Percentiles rank a stretch among this genome's conserved stretches.
Conservation (phyloP, 2,888 invertebrate species). For the Isoperla grammatica region DNA sequence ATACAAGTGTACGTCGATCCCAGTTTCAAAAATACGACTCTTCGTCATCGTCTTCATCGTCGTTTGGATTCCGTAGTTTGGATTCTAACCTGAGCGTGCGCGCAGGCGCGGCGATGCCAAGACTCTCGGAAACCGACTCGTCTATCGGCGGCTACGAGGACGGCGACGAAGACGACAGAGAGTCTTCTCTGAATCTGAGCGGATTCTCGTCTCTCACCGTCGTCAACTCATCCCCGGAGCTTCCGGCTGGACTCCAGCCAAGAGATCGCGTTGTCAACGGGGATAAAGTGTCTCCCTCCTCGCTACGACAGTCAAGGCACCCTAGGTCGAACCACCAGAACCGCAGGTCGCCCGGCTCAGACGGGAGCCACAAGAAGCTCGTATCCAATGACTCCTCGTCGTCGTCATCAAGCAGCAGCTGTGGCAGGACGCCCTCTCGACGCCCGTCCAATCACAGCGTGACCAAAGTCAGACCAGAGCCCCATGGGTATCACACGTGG, state of each 20-base stretch:
- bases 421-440: conserved; percentile 16
- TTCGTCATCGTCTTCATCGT: conserved; percentile 47
- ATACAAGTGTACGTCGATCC: conserved; percentile 48
- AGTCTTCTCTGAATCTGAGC: conserved; percentile 32
- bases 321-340: conserved; percentile 19
- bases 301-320: conserved; percentile 28
- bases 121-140: conserved; percentile 39
- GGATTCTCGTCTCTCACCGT: conserved; percentile 27
- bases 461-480: conserved; percentile 16
- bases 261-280: conserved; percentile 25
- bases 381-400: conserved; percentile 37
- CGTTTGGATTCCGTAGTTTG: conserved; percentile 58
- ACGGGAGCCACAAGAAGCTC: conserved; percentile 39
- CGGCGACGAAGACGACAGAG: conserved; percentile 47
- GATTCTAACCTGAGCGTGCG: conserved; percentile 50
- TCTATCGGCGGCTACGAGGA: conserved; percentile 53
- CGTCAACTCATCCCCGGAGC: conserved; percentile 23
- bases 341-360: conserved; percentile 41
- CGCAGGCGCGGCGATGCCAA: conserved; percentile 47
- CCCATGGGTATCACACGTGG: conserved; percentile 27
- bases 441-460: conserved; percentile 21
- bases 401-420: conserved; percentile 37
- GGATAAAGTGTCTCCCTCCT: conserved; percentile 36
- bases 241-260: conserved; percentile 21
- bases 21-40: conserved; percentile 51